Evolutionary conservation across 2,888 invertebrate species (phyloP).

Genomic region (Agonopterix heracliana): DNA sequence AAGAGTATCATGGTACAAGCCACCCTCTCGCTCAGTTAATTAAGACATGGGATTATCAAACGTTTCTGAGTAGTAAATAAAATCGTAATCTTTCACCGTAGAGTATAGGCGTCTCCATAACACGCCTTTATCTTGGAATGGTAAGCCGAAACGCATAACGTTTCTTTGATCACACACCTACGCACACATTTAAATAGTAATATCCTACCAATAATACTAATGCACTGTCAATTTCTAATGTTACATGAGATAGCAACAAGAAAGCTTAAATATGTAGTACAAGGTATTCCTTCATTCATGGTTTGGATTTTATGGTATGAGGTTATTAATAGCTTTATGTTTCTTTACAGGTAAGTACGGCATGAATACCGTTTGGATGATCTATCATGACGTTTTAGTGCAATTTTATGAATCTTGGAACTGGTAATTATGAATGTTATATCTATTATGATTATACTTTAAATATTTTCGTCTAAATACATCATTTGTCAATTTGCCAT

Average conservation of each 20-base stretch:
- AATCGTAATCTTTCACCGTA: slow-evolving; percentile 67
- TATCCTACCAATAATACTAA: slow-evolving; percentile 62
- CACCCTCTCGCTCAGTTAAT: slow-evolving; percentile 68
- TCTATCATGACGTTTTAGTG: not conserved
- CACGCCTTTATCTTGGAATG: slow-evolving; percentile 64
- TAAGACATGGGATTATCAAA: slow-evolving; percentile 75
- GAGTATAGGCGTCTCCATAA: slow-evolving; percentile 65
- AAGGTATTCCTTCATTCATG: slow-evolving; percentile 16
- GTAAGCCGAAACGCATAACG: slow-evolving; percentile 58
- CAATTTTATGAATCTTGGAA: not conserved
- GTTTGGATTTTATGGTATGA: not conserved
- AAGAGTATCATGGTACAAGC: slow-evolving; percentile 15
- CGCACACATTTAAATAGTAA: slow-evolving; percentile 53
- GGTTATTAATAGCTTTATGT: slow-evolving; percentile 6
- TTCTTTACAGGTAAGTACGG: slow-evolving; percentile 44
- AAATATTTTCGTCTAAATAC: no score
- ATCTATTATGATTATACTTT: no score
- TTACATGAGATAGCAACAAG: slow-evolving; percentile 45
- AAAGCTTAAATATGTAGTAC: slow-evolving; percentile 32
- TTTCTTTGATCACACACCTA: slow-evolving; percentile 71
- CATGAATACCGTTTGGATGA: not conserved
- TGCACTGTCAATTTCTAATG: slow-evolving; percentile 73
- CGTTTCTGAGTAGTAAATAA: slow-evolving; percentile 73
- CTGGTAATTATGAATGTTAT: no score
- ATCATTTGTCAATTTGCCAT: no score